A percentile compares a stretch with the other conserved stretches of the same genome.
Evolutionary conservation across 2,113 vertebrate species (phyloP).

Genomic region (Rhea americana): DNA sequence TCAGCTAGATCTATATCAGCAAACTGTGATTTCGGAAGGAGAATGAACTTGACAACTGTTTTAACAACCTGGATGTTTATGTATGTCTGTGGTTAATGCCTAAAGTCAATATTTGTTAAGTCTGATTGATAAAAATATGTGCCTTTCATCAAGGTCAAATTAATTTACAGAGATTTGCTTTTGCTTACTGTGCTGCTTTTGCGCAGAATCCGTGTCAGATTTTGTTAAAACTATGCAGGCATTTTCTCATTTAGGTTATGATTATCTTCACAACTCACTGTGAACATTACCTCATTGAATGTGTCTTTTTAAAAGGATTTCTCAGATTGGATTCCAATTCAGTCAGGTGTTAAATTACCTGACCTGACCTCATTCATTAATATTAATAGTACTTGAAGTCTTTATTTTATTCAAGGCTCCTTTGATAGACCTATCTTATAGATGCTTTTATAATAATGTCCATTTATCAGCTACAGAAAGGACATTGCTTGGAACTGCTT

Average conservation of each 20-base stretch:
- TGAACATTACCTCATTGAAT: constrained; percentile 1
- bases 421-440: constrained; percentile 12
- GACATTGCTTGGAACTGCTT: not conserved
- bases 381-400: constrained; percentile 54
- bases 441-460: constrained; percentile 39
- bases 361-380: constrained; percentile 63
- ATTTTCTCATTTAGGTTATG: constrained; percentile 46
- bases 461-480: constrained; percentile 43
- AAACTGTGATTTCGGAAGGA: constrained; percentile 47
- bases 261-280: constrained; percentile 4
- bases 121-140: constrained; percentile 66
- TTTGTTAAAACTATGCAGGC: not conserved
- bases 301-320: constrained; percentile 6
- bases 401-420: constrained; percentile 15
- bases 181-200: constrained; percentile 46
- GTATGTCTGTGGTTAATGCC: constrained; percentile 42
- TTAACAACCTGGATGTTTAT: constrained; percentile 53
- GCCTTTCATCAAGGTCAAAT: constrained; percentile 67
- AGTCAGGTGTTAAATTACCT: constrained; percentile 46
- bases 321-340: constrained; percentile 33
- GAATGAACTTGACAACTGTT: constrained; percentile 62
- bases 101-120: constrained; percentile 61
- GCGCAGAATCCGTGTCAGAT: constrained; percentile 4
- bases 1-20: constrained; percentile 38
- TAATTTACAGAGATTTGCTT: constrained; percentile 59